phyloP scores from a whole-genome alignment of 2,888 invertebrate genomes.

The Cantharis rufa region DNA sequence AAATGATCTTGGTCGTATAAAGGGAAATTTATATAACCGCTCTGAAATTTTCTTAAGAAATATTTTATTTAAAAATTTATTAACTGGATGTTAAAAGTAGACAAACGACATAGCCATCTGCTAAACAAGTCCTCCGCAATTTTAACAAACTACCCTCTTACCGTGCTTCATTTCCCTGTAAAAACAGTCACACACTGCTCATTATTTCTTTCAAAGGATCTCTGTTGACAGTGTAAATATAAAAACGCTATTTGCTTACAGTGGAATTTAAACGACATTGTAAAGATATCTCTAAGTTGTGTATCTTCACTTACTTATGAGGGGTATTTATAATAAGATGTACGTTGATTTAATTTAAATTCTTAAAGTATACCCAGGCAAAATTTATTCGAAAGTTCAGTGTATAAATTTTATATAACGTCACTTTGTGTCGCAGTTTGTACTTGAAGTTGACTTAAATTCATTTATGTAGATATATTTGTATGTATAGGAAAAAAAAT shows the following conservation, averaged over 20 bases:
- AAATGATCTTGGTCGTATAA: background rate
- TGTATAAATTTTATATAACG: background rate
- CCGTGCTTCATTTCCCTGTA: slow-evolving; percentile 2
- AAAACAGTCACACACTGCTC: slow-evolving; percentile 14
- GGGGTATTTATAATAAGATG: background rate
- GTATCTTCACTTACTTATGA: background rate
- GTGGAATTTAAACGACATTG: background rate
- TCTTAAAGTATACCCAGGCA: background rate
- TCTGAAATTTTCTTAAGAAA: background rate
- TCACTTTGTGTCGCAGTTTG: background rate
- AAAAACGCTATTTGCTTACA: background rate
- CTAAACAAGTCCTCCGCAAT: slow-evolving; percentile 11
- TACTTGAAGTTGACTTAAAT: background rate
- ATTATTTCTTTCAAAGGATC: slow-evolving; percentile 24
- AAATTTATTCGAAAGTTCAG: background rate
- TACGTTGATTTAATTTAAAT: background rate
- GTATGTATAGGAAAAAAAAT: background rate
- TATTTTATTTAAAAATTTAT: background rate
- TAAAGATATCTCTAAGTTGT: slow-evolving; percentile 9
- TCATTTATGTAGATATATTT: slow-evolving; percentile 4
- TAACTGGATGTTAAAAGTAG: background rate
- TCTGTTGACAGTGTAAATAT: slow-evolving; percentile 22
- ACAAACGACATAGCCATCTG: slow-evolving; percentile 14
- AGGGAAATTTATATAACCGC: background rate
- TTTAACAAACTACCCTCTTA: slow-evolving; percentile 16